Base-by-base conservation (phyloP, 2,113 vertebrate species). In the Gorsachius goisagi region DNA sequence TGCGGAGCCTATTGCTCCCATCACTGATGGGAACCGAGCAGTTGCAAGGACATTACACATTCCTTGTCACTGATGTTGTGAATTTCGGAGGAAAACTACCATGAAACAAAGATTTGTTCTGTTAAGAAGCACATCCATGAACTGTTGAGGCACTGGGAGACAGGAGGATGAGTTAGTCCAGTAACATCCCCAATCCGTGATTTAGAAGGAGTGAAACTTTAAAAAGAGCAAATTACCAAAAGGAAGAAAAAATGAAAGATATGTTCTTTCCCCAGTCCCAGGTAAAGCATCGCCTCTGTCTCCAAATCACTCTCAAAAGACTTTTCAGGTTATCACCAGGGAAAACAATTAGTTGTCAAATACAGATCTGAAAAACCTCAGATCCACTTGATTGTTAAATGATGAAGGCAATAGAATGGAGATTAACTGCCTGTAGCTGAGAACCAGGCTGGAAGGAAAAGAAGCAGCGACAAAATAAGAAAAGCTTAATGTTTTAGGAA, bases 311-410 rank as follows among this genome's bases (percentile, higher is more conserved):
- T 62, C n/a, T 74, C 20, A 66, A 81, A 92, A 52, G n/a, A 69
- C 28, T 88, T 86, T 80, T 74, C 55, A 62, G 63, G 20, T 13
- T 89, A 39, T 80, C 63, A 67, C 15, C 4, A 4, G 30, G 50
- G 86, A 26, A 83, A 95, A 58, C 5, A 85, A 84, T 74, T 80
- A 52, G 35, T 96, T 96, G 68, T 90, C 68, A 89, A 80, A 88
- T n/a, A 55, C 11, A 86, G 39, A 49, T 71, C 37, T 91, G 71
- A 93, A 72, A 91, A 71, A 82, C 47, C 39, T 45, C 60, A 85
- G 41, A 67, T 55, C 27, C 33, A 45, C 22, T 77, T 47, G 19
- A 74, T 95, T 77, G 66, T 47, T 88, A 78, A 88, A 59, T 44
- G n/a, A 53, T 41, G 50, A 68, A 76, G 12, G 18, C 41, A 20